These are phyloP conservation scores for Buathra laborator DNA, from an alignment of 2,888 invertebrate genomes.

Conservation along the genomic window DNA sequence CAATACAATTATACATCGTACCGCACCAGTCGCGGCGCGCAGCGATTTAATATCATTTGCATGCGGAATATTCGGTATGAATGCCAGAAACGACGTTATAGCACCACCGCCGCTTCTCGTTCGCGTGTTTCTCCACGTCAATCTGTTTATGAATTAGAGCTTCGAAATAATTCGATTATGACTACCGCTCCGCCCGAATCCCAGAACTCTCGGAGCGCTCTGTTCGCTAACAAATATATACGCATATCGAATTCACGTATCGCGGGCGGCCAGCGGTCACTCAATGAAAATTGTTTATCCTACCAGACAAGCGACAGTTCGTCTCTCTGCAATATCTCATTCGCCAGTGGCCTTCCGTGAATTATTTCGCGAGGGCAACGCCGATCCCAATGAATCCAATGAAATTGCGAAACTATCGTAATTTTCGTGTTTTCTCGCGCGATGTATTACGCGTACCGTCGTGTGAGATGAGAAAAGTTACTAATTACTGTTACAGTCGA, in stretches of 20 bases:
- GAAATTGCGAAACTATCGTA: no score
- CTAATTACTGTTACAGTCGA: no score
- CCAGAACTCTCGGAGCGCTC: neutral
- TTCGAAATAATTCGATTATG: conserved; percentile 71
- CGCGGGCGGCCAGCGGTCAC: neutral
- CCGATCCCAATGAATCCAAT: no score
- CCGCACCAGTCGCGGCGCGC: neutral
- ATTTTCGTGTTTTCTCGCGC: no score
- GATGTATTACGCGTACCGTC: no score
- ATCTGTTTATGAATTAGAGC: conserved; percentile 75
- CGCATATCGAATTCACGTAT: conserved; percentile 13
- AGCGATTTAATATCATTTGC: conserved; percentile 44
- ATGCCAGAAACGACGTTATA: neutral
- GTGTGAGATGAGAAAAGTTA: no score
- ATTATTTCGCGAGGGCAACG: neutral
- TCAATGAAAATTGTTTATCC: conserved; percentile 15
- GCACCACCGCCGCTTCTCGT: conserved; percentile 43
- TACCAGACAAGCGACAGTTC: neutral
- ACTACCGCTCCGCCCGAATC: conserved; percentile 50
- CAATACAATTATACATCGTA: neutral
- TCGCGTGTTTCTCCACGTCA: conserved; percentile 62
- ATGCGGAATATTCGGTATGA: conserved; percentile 21
- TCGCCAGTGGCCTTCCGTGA: neutral
- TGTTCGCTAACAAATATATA: neutral
- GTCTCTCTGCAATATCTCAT: neutral